Evolutionary conservation across 2,797 vertebrate genomes (phyloP), one percentile per base, ranked within the genome.

Genomic region (Mus spretus): DNA sequence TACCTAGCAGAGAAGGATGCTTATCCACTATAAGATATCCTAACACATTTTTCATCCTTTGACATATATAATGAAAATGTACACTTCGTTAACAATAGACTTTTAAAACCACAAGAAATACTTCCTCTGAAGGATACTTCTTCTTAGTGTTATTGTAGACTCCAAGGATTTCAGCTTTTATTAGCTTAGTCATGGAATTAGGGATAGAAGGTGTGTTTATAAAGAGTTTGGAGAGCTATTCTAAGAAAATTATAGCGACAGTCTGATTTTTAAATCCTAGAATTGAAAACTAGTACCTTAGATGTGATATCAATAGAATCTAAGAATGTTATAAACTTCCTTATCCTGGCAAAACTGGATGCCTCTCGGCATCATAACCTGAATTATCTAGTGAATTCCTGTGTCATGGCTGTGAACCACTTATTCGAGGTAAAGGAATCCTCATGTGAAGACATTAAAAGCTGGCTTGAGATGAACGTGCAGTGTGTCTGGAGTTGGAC

Each of bases 81-180:
- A 55, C 26, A 37, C 78, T 78, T 84, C 50, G 75, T 92, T 92
- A 95, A 77, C 24, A 78, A 34, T 67, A 19, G 70, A 17, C 74
- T 81, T 70, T 89, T 61, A 90, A 74, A 90, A 80, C 55, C 53
- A 86, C 26, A 81, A 84, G 79, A 89, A 90, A 85, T 40, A 55
- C 34, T 24, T 95, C 55, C 79, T 86, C 89, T 85, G 96, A 89
- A 94, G 85, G 70, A 13, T 53, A 7, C 24, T 94, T 55, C 19
- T 96, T 92, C 57, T 55, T 86, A 55, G 63, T 82, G 72, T 22
- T 96, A 61, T 84, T 95, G 75, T 55, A 89, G 86, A 85, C 47
- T 40, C 22, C 15, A 91, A 90, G 37, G 93, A 14, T 59, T 96
- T 91, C 7, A 87, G 24, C 74, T 93, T 97, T 96, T 97, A 81